Evolutionary conservation across 2,113 vertebrate genomes (phyloP).

Genomic region (Platichthys stellatus): DNA sequence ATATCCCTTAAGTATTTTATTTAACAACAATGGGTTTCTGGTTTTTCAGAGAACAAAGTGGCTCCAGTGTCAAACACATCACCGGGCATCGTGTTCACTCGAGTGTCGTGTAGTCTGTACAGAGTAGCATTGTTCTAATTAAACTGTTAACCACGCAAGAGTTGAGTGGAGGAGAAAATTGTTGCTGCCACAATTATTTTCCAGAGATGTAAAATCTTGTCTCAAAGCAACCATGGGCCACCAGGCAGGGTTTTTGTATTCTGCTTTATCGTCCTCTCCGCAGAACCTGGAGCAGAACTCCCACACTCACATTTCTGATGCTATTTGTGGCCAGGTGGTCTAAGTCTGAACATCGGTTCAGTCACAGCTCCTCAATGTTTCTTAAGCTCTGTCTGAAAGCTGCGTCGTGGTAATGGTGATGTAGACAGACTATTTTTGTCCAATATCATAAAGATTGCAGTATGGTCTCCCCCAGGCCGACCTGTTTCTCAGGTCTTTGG

Average conservation of each 20-base stretch:
- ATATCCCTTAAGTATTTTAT: not conserved
- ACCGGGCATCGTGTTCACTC: not conserved
- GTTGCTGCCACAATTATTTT: slow-evolving; percentile 5
- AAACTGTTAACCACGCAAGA: not conserved
- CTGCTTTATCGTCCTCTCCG: not conserved
- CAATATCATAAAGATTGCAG: too few species aligned
- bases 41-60: not conserved
- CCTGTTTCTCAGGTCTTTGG: too few species aligned
- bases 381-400: slow-evolving; percentile 2
- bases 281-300: not conserved
- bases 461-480: too few species aligned
- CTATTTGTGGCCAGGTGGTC: not conserved
- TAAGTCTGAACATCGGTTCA: not conserved
- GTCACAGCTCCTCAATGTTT: slow-evolving; percentile 2
- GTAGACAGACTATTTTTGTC: slow-evolving; percentile 12
- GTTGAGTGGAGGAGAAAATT: slow-evolving; percentile 1
- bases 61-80: not conserved
- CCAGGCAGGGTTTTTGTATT: slow-evolving; percentile 11
- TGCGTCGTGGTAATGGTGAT: not conserved
- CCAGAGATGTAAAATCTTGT: slow-evolving; percentile 11
- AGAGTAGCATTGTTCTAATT: slow-evolving; percentile 3
- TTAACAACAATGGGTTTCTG: not conserved
- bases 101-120: not conserved
- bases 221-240: not conserved
- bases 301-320: not conserved